Evolutionary conservation across 2,113 vertebrate species (phyloP).

Genomic region (Pagrus major): DNA sequence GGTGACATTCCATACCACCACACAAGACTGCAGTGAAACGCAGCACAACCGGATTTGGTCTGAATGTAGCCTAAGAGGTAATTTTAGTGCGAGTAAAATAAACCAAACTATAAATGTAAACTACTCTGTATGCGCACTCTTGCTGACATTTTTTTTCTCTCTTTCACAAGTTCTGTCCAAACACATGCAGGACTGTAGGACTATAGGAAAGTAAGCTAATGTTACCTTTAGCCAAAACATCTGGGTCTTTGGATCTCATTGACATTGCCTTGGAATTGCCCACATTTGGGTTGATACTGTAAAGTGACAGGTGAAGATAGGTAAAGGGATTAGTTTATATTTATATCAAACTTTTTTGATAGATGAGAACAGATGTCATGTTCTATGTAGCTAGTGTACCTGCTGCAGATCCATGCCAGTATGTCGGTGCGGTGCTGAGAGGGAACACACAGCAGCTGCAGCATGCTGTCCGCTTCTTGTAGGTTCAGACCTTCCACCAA

Average conservation of each 20-base stretch:
- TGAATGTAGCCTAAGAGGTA: too few species aligned
- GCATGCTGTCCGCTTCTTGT: conserved; percentile 82
- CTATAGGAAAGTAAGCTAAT: neutral
- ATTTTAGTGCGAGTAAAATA: too few species aligned
- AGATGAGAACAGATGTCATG: neutral
- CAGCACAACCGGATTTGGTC: too few species aligned
- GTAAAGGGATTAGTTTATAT: neutral
- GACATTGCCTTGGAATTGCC: conserved; percentile 56
- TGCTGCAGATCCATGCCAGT: conserved; percentile 87
- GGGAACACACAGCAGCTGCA: conserved; percentile 86
- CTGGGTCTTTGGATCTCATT: conserved; percentile 64
- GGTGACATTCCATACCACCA: too few species aligned
- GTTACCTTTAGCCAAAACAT: conserved; percentile 83
- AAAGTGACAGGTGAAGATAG: neutral
- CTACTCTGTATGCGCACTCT: too few species aligned
- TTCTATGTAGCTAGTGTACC: conserved; percentile 66
- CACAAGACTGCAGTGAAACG: too few species aligned
- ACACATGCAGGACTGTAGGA: neutral
- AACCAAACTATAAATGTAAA: neutral
- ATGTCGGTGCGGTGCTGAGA: conserved; percentile 87
- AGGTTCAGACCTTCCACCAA: conserved; percentile 85
- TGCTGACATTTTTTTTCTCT: neutral
- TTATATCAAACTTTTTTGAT: too few species aligned
- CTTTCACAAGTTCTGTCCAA: too few species aligned
- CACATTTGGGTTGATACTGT: conserved; percentile 77